phyloP scores from a whole-genome alignment of 2,888 invertebrate genomes.

The Stenoptilia bipunctidactyla region DNA sequence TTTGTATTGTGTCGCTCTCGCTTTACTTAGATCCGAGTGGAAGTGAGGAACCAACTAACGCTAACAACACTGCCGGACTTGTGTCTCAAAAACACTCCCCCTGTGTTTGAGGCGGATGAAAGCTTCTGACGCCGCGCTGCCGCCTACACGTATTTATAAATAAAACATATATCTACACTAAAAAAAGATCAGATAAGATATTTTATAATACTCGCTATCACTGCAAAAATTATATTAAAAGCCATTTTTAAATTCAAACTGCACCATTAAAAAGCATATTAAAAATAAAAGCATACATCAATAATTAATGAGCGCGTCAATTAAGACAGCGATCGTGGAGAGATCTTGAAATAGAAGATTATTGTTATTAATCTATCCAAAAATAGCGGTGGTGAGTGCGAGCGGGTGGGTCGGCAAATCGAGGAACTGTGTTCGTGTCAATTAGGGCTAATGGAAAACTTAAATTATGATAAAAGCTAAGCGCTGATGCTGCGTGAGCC shows the following conservation, averaged over 20 bases:
- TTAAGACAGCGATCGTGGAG: slow-evolving; percentile 49
- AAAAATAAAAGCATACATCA: slow-evolving; percentile 67
- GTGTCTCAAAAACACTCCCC: slow-evolving; percentile 21
- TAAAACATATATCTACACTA: background rate
- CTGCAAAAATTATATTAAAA: slow-evolving; percentile 55
- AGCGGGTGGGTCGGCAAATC: slow-evolving; percentile 54
- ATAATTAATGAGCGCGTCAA: slow-evolving; percentile 65
- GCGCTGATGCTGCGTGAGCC: slow-evolving; percentile 22
- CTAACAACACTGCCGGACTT: slow-evolving; percentile 24
- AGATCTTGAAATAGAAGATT: slow-evolving; percentile 56
- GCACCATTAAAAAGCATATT: slow-evolving; percentile 59
- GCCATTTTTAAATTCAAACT: slow-evolving; percentile 54
- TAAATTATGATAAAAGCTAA: slow-evolving; percentile 71
- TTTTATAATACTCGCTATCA: background rate
- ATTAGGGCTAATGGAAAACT: slow-evolving; percentile 70
- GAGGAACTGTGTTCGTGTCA: slow-evolving; percentile 69
- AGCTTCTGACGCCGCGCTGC: no score
- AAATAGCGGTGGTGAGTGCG: slow-evolving; percentile 51
- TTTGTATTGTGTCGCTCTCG: slow-evolving; percentile 65
- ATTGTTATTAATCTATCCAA: slow-evolving; percentile 48
- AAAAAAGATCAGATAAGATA: background rate
- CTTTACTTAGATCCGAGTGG: slow-evolving; percentile 30
- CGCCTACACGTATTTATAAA: no score
- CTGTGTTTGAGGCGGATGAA: slow-evolving; percentile 17
- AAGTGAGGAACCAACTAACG: slow-evolving; percentile 15